Percentiles rank a stretch among this genome's conserved stretches.
phyloP scores from a whole-genome alignment of 2,888 invertebrate species.

The Cheilosia vernalis region DNA sequence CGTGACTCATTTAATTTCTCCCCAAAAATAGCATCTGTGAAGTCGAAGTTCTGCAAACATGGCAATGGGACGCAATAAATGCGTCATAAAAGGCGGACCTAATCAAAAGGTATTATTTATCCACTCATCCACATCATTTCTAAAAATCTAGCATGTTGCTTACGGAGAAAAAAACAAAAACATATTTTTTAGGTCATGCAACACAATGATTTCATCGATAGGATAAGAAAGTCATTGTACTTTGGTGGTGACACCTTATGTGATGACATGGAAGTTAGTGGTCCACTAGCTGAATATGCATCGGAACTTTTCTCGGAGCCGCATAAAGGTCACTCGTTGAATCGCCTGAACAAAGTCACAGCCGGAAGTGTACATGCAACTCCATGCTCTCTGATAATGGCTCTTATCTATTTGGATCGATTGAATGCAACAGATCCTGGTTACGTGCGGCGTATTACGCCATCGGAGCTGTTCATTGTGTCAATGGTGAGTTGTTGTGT shows the following conservation, averaged over 20 bases:
- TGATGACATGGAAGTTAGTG: conserved; percentile 90
- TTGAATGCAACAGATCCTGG: conserved; percentile 91
- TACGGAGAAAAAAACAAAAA: neutral
- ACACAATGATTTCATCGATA: conserved; percentile 90
- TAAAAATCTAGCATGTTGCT: neutral
- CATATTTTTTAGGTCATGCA: conserved; percentile 79
- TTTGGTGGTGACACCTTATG: conserved; percentile 92
- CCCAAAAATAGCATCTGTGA: conserved; percentile 10
- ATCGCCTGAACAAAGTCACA: conserved; percentile 90
- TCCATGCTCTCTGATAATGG: conserved; percentile 96
- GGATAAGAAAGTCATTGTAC: conserved; percentile 94
- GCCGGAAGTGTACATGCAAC: conserved; percentile 92
- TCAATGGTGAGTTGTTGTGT: conserved; percentile 89
- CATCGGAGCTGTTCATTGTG: conserved; percentile 96
- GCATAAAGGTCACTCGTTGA: conserved; percentile 89
- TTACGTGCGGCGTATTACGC: conserved; percentile 92
- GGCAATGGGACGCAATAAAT: conserved; percentile 79
- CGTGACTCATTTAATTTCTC: neutral
- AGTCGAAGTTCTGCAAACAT: conserved; percentile 52
- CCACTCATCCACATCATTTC: neutral
- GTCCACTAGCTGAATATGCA: conserved; percentile 88
- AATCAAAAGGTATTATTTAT: conserved; percentile 74
- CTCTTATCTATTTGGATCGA: conserved; percentile 96
- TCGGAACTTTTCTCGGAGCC: conserved; percentile 92
- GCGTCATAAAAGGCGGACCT: conserved; percentile 78